Evolutionary conservation across 2,888 invertebrate genomes (phyloP).

Genomic region (Aspidiotus destructor): DNA sequence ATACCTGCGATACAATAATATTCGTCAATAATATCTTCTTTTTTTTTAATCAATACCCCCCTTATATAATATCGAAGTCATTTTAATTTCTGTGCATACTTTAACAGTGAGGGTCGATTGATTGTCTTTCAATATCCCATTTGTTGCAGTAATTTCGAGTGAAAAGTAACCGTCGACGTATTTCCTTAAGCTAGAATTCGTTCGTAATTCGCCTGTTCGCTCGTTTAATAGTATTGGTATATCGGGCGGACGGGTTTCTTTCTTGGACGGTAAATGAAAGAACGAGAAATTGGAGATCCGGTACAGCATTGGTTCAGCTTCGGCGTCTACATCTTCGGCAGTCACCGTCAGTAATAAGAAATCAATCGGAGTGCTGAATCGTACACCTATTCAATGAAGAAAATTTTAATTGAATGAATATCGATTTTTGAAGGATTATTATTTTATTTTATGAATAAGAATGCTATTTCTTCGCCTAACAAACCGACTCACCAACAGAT

Average conservation of each 20-base stretch:
- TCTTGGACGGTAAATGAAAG: constrained; percentile 40
- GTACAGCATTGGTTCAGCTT: constrained; percentile 56
- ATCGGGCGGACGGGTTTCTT: constrained; percentile 5
- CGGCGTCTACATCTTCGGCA: constrained; percentile 59
- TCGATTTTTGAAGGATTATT: too few relatives aligned
- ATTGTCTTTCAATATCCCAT: constrained; percentile 39
- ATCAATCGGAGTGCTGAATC: constrained; percentile 62
- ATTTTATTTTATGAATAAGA: not conserved
- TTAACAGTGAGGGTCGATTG: constrained; percentile 42
- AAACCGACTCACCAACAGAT: constrained; percentile 48
- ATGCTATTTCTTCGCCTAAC: not conserved
- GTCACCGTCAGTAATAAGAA: constrained; percentile 57
- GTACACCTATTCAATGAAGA: constrained; percentile 47
- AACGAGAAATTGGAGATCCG: constrained; percentile 53
- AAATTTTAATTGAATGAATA: not conserved
- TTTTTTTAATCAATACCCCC: too few relatives aligned
- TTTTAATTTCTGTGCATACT: constrained; percentile 43
- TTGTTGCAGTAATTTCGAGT: constrained; percentile 40
- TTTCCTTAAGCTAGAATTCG: constrained; percentile 55
- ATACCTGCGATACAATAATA: constrained; percentile 47
- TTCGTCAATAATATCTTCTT: too few relatives aligned
- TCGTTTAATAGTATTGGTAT: constrained; percentile 51
- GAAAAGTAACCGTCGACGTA: constrained; percentile 57
- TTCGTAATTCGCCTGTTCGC: constrained; percentile 45
- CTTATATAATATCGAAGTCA: too few relatives aligned